Percentiles rank a stretch among this genome's conserved stretches.
These are phyloP conservation scores for Andricus quercusramuli DNA, from an alignment of 2,888 invertebrate genomes.

Conservation along the genomic window DNA sequence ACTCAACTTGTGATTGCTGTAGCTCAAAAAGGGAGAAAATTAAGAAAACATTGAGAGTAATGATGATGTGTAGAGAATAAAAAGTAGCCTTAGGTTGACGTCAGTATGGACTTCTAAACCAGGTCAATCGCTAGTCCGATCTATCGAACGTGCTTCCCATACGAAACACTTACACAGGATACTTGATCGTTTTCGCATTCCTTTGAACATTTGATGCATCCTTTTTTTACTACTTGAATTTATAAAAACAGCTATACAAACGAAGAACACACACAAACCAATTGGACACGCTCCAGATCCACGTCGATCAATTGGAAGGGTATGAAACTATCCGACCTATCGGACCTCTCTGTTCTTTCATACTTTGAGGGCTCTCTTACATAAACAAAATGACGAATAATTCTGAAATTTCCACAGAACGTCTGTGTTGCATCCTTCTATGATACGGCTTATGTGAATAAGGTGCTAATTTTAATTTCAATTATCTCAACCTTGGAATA, in stretches of 20 bases:
- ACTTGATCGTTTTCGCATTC: slow-evolving; percentile 44
- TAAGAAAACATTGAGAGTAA: slow-evolving; percentile 36
- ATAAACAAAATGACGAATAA: too few relatives aligned
- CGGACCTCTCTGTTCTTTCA: too few relatives aligned
- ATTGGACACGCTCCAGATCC: neutral
- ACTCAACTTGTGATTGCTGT: neutral
- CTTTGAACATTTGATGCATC: slow-evolving; percentile 20
- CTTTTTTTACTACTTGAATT: neutral
- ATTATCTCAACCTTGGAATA: too few relatives aligned
- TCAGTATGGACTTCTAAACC: slow-evolving; percentile 62
- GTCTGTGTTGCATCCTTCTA: too few relatives aligned
- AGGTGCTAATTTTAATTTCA: too few relatives aligned
- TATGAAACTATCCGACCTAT: too few relatives aligned
- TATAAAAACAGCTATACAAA: neutral
- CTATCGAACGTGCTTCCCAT: slow-evolving; percentile 67
- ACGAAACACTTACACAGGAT: slow-evolving; percentile 53
- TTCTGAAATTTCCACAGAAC: too few relatives aligned
- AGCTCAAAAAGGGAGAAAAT: neutral
- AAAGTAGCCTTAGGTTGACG: slow-evolving; percentile 44
- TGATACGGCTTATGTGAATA: too few relatives aligned
- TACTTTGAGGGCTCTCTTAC: too few relatives aligned
- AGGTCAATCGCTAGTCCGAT: slow-evolving; percentile 71
- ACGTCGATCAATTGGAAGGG: neutral
- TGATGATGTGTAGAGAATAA: slow-evolving; percentile 22
- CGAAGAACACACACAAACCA: too few relatives aligned